These are phyloP conservation scores for Gymnoscelis rufifasciata DNA, from an alignment of 2,888 invertebrate species.

Conservation along the genomic window DNA sequence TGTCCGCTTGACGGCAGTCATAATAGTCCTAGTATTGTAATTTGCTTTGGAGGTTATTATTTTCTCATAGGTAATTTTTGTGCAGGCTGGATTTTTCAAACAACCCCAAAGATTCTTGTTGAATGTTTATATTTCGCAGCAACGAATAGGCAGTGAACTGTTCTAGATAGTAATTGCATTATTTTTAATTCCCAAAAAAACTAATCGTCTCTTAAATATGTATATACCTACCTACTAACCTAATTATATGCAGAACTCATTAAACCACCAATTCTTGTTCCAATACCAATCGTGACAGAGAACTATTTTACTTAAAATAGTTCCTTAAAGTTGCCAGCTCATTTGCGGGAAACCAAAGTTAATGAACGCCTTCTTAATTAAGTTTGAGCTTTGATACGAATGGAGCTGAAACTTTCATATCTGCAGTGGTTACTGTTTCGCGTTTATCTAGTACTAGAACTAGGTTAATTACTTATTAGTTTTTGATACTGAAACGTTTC, in stretches of 20 bases:
- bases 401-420: slow-evolving; percentile 27
- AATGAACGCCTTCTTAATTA: slow-evolving; percentile 53
- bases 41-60: too few relatives aligned
- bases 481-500: too few relatives aligned
- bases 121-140: too few relatives aligned
- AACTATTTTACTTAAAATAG: slow-evolving; percentile 51
- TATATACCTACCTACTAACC: slow-evolving; percentile 5
- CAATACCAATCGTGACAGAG: slow-evolving; percentile 34
- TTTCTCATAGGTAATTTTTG: too few relatives aligned
- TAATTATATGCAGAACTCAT: slow-evolving; percentile 23
- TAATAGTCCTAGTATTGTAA: too few relatives aligned
- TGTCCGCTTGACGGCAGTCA: too few relatives aligned
- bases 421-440: slow-evolving; percentile 15
- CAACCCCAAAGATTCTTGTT: too few relatives aligned
- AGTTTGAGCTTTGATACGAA: slow-evolving; percentile 46
- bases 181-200: too few relatives aligned
- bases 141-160: too few relatives aligned
- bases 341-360: slow-evolving; percentile 50
- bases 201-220: too few relatives aligned
- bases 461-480: slow-evolving; percentile 1
- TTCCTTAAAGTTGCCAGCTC: slow-evolving; percentile 48
- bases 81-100: too few relatives aligned
- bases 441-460: slow-evolving; percentile 3
- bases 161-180: too few relatives aligned
- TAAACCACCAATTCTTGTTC: slow-evolving; percentile 21